Conservation (phyloP, 2,797 vertebrate species). For the Neopelma chrysocephalum region DNA sequence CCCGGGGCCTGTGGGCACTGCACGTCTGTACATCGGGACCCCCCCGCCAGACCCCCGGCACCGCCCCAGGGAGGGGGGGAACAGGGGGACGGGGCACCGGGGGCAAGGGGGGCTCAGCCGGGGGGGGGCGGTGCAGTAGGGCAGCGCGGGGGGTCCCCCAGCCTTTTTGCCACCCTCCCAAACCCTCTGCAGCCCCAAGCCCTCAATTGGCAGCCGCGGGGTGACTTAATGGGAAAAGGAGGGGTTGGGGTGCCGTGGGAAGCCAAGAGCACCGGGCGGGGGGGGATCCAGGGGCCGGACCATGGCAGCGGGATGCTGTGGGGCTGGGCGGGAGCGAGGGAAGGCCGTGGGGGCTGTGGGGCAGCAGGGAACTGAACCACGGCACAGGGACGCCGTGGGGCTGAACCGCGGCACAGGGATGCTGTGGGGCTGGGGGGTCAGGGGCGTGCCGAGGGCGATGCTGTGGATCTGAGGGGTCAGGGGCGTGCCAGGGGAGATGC, state of each 20-base stretch:
- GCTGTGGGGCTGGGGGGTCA: neutral
- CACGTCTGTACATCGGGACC: constrained; percentile 44
- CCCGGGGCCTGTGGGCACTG: neutral
- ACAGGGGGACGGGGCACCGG: neutral
- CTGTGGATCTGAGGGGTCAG: neutral
- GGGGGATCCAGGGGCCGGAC: neutral
- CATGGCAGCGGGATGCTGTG: fast-evolving
- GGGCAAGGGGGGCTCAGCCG: neutral
- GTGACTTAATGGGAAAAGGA: neutral
- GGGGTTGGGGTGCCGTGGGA: neutral
- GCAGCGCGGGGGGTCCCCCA: neutral
- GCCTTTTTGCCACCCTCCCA: neutral
- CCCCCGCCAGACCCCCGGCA: neutral
- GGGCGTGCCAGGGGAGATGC: neutral
- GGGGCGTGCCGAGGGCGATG: neutral
- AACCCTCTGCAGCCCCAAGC: neutral
- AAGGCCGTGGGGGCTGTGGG: neutral
- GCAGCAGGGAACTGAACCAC: neutral
- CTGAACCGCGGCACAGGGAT: neutral
- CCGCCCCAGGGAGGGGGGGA: neutral
- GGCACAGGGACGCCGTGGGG: neutral
- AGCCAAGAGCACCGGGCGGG: neutral
- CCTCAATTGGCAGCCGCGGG: neutral
- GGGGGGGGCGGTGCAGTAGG: neutral
- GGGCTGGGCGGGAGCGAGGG: neutral